Conservation (phyloP, 2,113 vertebrate genomes). For the Nettapus auritus region DNA sequence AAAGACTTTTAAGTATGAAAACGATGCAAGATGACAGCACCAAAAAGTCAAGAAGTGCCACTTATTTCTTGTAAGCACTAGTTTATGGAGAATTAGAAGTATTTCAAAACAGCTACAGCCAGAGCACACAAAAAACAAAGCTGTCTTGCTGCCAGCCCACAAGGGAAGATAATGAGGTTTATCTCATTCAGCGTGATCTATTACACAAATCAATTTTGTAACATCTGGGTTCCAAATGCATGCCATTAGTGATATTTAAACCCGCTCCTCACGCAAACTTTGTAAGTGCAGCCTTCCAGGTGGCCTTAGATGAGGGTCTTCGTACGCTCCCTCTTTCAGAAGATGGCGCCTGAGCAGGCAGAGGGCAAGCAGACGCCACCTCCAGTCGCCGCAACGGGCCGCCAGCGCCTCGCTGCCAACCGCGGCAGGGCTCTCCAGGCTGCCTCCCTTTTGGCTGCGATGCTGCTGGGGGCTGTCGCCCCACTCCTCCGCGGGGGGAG, state of each 20-base stretch:
- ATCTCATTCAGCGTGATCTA: not conserved
- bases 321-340: not conserved
- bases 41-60: not conserved
- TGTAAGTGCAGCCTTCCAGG: fast-evolving
- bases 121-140: not conserved
- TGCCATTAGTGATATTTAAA: fast-evolving
- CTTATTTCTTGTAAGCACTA: not conserved
- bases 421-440: not conserved
- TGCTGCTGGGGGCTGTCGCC: not conserved
- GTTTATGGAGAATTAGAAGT: not conserved
- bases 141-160: not conserved
- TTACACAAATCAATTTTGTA: fast-evolving
- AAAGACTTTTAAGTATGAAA: not conserved
- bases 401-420: too few species aligned
- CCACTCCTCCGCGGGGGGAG: not conserved
- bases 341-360: not conserved
- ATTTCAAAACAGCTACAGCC: not conserved
- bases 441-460: not conserved
- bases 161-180: not conserved
- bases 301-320: fast-evolving
- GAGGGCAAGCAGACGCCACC: not conserved
- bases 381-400: not conserved
- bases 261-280: fast-evolving
- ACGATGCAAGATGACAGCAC: fast-evolving
- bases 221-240: fast-evolving